Base-by-base conservation (phyloP, 2,797 vertebrate genomes). In the Poeciliopsis infans region DNA sequence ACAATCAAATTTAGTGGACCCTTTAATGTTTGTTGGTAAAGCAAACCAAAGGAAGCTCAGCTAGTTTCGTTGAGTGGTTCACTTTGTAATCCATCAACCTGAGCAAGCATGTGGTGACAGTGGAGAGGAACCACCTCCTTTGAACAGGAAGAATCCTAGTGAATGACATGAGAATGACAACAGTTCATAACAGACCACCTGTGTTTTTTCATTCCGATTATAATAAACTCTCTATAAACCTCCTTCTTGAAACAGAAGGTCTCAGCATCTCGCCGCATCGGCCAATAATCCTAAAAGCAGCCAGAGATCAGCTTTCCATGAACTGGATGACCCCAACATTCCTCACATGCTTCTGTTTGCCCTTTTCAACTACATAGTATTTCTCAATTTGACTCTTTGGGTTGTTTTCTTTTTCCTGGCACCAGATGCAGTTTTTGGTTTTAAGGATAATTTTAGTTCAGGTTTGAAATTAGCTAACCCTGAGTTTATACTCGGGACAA, bases 241-340 rank as follows among this genome's bases (percentile, higher is more conserved):
- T 51, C 25, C 5, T 3, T 16, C 51, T 43, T 59, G 41, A 75
- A 55, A 39, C 75, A 46, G 66, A 53, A 41, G 39, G 16, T 71
- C 39, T 55, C 28, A 20, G 18, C 57, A 20, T 2, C 51, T 53
- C 25, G 7, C 39, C 20, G 5, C 12, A 36, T 33, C 25, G 2
- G 28, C 23, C 11, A 18, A 39, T 33, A 49, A 23, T 23, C 4
- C 39, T 69, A 53, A 77, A 77, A 31, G 15, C 76, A 71, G 49
- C 36, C 76, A 47, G n/a, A 45, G 76, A 78, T 59, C 41, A 59
- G 39, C 20, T 31, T 68, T 46, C n/a, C 18, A 15, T 45, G 25
- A 71, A 28, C 68, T 57, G 49, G 23, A 23, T 71, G 76, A 72
- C 76, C 69, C 45, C 15, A 46, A 72, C 76, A 78, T 78, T 78